Percentiles rank a stretch among this genome's conserved stretches.
Conservation (phyloP, 2,113 vertebrate genomes). For the Gymnarchus niloticus region DNA sequence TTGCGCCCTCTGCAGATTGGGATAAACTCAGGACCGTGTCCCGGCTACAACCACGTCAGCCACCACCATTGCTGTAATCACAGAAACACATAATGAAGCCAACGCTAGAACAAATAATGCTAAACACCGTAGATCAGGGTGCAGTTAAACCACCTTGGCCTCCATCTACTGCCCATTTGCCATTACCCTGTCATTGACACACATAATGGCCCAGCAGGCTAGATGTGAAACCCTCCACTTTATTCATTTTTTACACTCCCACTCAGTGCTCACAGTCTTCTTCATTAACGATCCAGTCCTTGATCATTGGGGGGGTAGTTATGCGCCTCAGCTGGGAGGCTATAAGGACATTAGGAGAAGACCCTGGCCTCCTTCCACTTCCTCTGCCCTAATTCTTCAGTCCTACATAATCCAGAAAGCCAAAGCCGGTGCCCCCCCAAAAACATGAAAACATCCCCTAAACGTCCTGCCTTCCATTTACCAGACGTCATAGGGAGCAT, state of each 20-base stretch:
- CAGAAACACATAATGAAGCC: not conserved
- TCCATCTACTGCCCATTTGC: not conserved
- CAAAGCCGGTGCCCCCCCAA: no score
- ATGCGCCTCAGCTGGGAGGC: not conserved
- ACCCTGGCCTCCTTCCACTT: not conserved
- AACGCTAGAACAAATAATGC: not conserved
- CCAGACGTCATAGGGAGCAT: not conserved
- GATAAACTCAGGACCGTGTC: no score
- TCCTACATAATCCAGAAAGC: no score
- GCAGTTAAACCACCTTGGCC: not conserved
- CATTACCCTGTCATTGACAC: not conserved
- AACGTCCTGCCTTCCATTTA: not conserved
- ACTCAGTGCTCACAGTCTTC: not conserved
- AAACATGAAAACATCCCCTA: no score
- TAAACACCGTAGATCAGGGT: not conserved
- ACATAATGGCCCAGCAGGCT: not conserved
- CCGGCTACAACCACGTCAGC: not conserved
- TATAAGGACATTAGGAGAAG: not conserved
- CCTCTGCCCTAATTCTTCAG: not conserved
- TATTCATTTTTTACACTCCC: not conserved
- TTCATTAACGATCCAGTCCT: not conserved
- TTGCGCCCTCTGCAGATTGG: not conserved
- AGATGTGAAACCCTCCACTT: not conserved
- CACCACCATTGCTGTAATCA: not conserved
- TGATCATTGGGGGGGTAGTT: not conserved